Conservation (phyloP, 2,888 invertebrate genomes). For the Tetragonisca angustula region DNA sequence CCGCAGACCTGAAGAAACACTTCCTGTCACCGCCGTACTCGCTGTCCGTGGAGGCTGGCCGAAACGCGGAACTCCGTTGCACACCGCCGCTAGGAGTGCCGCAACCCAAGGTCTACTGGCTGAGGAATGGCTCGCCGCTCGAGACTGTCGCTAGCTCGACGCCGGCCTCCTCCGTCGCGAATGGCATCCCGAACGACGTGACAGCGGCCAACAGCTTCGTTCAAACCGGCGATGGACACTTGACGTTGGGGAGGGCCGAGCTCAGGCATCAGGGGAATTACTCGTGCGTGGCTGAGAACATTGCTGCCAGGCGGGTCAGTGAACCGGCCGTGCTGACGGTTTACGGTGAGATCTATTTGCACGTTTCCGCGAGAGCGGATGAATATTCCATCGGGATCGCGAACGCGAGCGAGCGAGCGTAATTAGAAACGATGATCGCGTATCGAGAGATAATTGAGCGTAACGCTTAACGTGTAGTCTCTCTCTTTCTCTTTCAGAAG, state of each 20-base stretch:
- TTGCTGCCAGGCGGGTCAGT: conserved; percentile 92
- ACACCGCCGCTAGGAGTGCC: conserved; percentile 94
- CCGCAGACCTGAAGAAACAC: conserved; percentile 92
- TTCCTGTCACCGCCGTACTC: conserved; percentile 93
- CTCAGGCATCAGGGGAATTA: conserved; percentile 94
- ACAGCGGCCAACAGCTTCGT: conserved; percentile 85
- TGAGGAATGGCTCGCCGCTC: conserved; percentile 90
- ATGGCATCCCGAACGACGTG: conserved; percentile 67
- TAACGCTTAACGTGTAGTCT: neutral
- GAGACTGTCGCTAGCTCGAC: conserved; percentile 86
- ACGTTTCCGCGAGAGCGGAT: conserved; percentile 34
- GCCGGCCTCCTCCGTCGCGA: conserved; percentile 45
- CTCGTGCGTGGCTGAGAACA: conserved; percentile 96
- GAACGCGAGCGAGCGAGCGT: neutral
- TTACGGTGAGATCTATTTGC: conserved; percentile 87
- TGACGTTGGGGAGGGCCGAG: conserved; percentile 93
- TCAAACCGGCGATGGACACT: conserved; percentile 91
- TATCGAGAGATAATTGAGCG: conserved; percentile 28
- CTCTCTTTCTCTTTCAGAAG: no score
- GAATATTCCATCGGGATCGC: conserved; percentile 30
- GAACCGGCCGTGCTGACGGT: conserved; percentile 94
- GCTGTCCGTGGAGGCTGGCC: conserved; percentile 90
- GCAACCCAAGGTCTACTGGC: conserved; percentile 92
- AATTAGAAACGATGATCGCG: conserved; percentile 32
- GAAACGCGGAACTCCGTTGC: conserved; percentile 93